Conservation (phyloP, 2,888 invertebrate species). For the Oxystoma pomonae region DNA sequence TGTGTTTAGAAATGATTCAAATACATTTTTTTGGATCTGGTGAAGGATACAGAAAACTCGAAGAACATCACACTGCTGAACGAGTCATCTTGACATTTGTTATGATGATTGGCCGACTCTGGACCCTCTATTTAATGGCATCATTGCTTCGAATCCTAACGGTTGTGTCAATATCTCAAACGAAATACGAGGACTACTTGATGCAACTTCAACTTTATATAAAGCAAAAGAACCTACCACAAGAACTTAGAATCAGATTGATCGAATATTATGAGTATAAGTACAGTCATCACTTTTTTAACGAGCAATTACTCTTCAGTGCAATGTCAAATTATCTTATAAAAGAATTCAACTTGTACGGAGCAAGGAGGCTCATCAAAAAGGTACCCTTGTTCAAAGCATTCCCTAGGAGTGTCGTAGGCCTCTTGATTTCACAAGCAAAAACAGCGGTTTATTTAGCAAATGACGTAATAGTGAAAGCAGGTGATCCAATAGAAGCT, state of each 20-base stretch:
- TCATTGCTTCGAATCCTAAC: constrained; percentile 32
- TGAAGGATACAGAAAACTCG: no score
- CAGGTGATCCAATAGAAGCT: constrained; percentile 42
- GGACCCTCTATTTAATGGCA: constrained; percentile 31
- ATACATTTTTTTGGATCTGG: neutral
- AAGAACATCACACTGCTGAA: no score
- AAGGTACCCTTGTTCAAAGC: constrained; percentile 16
- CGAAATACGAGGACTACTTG: constrained; percentile 48
- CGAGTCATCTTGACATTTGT: constrained; percentile 6
- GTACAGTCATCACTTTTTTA: constrained; percentile 19
- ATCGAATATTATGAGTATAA: constrained; percentile 12
- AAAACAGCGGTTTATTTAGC: constrained; percentile 14
- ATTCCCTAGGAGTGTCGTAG: constrained; percentile 17
- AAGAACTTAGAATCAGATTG: neutral
- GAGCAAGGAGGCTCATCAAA: constrained; percentile 16
- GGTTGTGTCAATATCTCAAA: constrained; percentile 38
- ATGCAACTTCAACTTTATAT: constrained; percentile 52
- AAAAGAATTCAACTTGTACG: constrained; percentile 16
- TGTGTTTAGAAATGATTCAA: neutral
- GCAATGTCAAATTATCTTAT: constrained; percentile 15
- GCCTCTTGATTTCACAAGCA: constrained; percentile 12
- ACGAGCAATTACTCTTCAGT: constrained; percentile 17
- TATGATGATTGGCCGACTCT: constrained; percentile 32
- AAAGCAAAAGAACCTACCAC: constrained; percentile 51
- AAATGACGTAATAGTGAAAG: constrained; percentile 13